Base-by-base conservation (phyloP, 2,797 vertebrate species). In the Denticeps clupeoides region DNA sequence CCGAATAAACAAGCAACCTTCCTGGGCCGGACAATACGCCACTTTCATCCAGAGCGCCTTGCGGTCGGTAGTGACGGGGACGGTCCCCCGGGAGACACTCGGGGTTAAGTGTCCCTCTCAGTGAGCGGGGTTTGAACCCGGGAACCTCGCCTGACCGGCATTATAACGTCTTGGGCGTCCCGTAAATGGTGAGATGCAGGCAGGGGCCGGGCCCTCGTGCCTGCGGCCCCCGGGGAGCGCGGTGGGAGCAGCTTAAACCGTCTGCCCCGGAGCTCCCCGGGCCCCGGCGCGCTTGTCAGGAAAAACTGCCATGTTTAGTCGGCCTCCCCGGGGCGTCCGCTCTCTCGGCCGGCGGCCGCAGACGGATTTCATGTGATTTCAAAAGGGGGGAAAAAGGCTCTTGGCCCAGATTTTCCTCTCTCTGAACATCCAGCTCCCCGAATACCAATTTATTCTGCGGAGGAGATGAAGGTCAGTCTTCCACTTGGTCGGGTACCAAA, bases 221-320 rank as follows among this genome's bases (percentile, higher is more conserved):
- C 69, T 28, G 32, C 72, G 66, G 61, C 72, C 77, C 67, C 77
- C 49, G 4, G 66, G 82, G 82, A 81, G 75, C 64, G 55, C 69
- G 73, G 79, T 79, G 80, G 71, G 70, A 70, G 74, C 73, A 77
- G 73, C 18, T 35, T 19, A 83, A 75, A 70, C 78, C 74, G 80
- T 82, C 78, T 81, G 81, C 78, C 71, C 67, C 64, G 65, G 68
- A 67, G 53, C 59, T 71, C 64, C 55, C 51, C 54, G 38, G 66
- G 59, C 67, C 59, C 64, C 31, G 53, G 68, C 43, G 77, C 67
- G 78, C 84, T 84, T 84, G 83, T 90, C 80, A 78, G 5, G 65
- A 81, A 80, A 68, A 88, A 73, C 72, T 66, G 75, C 80, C 69
- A 66, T 84, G 83, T 81, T 72, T 70, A 75, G 64, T 72, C 72